phyloP scores from a whole-genome alignment of 2,888 invertebrate species.

The Trachelus tabidus region DNA sequence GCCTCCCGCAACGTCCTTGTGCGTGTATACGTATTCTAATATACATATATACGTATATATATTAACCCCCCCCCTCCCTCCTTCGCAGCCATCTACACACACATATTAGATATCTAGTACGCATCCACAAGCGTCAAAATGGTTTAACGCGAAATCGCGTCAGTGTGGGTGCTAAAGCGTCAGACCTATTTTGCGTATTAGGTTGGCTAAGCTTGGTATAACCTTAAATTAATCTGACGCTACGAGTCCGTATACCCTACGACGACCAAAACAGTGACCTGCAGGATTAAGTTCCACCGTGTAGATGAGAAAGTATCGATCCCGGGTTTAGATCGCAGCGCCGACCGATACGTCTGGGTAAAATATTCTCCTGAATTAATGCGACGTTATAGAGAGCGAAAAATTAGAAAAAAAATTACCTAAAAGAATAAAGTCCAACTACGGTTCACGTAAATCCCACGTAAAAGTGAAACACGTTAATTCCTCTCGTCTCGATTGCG shows the following conservation, averaged over 20 bases:
- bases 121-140: background rate
- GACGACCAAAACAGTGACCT: background rate
- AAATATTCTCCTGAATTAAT: background rate
- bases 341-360: background rate
- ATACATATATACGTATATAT: background rate
- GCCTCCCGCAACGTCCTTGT: slow-evolving; percentile 1
- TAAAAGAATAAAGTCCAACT: background rate
- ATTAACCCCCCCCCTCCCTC: no score
- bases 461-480: background rate
- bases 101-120: background rate
- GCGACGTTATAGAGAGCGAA: background rate
- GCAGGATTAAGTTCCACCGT: background rate
- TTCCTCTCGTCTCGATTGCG: background rate
- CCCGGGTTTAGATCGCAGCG: background rate
- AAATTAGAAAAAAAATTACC: background rate
- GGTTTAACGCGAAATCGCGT: background rate
- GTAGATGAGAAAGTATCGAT: background rate
- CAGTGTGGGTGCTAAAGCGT: background rate
- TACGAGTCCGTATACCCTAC: background rate
- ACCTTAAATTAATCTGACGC: background rate
- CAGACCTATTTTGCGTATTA: background rate
- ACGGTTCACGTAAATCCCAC: background rate
- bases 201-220: background rate
- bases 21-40: background rate
- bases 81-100: no score